These are phyloP conservation scores for Gymnoscopelus microlampas DNA, from an alignment of 2,797 vertebrate genomes.

Conservation along the genomic window DNA sequence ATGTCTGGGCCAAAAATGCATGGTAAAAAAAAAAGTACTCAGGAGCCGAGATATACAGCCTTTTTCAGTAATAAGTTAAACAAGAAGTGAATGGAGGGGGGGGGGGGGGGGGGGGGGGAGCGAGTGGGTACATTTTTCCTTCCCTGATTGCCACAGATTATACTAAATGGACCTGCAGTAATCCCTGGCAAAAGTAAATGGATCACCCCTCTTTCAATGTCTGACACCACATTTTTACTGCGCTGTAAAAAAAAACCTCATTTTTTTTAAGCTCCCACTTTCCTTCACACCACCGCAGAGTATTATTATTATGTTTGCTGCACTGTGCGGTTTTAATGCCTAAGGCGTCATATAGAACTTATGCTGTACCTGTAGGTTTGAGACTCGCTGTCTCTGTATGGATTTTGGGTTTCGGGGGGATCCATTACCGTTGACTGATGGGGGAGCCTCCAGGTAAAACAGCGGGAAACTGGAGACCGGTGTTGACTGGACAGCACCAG, in stretches of 20 bases:
- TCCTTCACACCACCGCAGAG: background rate
- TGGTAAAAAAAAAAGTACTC: too few relatives aligned
- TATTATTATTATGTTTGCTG: too few relatives aligned
- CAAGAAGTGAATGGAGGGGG: too few relatives aligned
- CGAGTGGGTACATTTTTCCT: slow-evolving; percentile 74
- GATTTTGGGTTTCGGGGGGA: slow-evolving; percentile 30
- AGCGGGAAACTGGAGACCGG: slow-evolving; percentile 32
- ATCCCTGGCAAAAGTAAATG: slow-evolving; percentile 83
- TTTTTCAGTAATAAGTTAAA: too few relatives aligned
- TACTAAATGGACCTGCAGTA: slow-evolving; percentile 92
- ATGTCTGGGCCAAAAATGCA: too few relatives aligned
- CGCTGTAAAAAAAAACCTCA: too few relatives aligned
- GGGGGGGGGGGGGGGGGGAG: too few relatives aligned
- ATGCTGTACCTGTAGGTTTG: background rate
- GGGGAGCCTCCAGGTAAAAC: slow-evolving; percentile 43
- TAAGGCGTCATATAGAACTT: too few relatives aligned
- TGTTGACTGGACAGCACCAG: slow-evolving; percentile 57
- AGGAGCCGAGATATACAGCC: too few relatives aligned
- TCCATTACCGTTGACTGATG: slow-evolving; percentile 52
- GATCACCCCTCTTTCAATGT: slow-evolving; percentile 73
- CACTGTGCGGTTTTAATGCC: too few relatives aligned
- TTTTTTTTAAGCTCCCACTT: too few relatives aligned
- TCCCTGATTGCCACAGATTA: slow-evolving; percentile 87
- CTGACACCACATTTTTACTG: slow-evolving; percentile 11
- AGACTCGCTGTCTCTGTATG: background rate